phyloP scores from a whole-genome alignment of 2,888 invertebrate genomes.

The Opisthograptis luteolata region DNA sequence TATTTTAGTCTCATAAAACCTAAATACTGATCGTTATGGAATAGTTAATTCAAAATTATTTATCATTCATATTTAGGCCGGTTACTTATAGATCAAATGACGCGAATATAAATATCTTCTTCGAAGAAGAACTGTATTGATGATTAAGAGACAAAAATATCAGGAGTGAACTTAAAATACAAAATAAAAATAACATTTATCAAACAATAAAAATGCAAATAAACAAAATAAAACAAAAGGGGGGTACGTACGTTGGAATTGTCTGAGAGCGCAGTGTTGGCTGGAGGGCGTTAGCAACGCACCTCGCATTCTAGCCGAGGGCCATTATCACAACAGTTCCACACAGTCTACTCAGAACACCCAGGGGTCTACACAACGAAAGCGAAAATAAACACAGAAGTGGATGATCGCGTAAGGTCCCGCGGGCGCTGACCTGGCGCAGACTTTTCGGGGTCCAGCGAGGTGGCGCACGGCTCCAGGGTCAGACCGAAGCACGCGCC shows the following conservation, averaged over 20 bases:
- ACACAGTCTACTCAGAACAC: conserved; percentile 79
- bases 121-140: too few relatives aligned
- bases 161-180: conserved; percentile 37
- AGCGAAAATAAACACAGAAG: conserved; percentile 84
- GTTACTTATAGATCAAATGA: too few relatives aligned
- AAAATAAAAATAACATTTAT: conserved; percentile 45
- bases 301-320: conserved; percentile 84
- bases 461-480: conserved; percentile 79
- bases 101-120: too few relatives aligned
- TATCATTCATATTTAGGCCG: too few relatives aligned
- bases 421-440: conserved; percentile 84
- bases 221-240: conserved; percentile 66
- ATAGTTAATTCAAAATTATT: too few relatives aligned
- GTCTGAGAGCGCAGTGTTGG: conserved; percentile 79
- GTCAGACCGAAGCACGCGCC: conserved; percentile 82
- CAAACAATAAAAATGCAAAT: conserved; percentile 39
- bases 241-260: conserved; percentile 81
- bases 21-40: too few relatives aligned
- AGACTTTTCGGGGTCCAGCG: conserved; percentile 78
- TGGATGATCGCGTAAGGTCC: conserved; percentile 71
- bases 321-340: conserved; percentile 82
- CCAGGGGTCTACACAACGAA: conserved; percentile 83
- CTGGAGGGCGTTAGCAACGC: conserved; percentile 83
- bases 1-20: too few relatives aligned
- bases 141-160: conserved; percentile 34